These are phyloP conservation scores for Geococcyx californianus DNA, from an alignment of 2,113 vertebrate species.

Conservation along the genomic window DNA sequence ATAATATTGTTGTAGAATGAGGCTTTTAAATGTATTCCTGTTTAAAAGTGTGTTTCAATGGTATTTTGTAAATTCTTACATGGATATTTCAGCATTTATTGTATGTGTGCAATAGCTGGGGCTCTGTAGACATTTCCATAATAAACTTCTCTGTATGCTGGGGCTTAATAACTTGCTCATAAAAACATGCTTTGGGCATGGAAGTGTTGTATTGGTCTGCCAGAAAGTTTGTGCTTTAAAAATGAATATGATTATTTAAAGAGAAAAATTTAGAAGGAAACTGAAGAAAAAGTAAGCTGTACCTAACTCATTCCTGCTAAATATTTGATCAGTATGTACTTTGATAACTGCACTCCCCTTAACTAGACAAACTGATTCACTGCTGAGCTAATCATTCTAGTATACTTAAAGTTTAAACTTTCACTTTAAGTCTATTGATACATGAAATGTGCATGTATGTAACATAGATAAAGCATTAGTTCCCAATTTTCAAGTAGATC, in stretches of 20 bases:
- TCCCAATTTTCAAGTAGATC: background rate
- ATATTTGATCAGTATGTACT: background rate
- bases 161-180: background rate
- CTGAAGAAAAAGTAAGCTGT: background rate
- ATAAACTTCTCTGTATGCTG: background rate
- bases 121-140: slow-evolving; percentile 7
- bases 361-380: background rate
- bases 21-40: background rate
- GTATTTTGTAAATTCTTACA: background rate
- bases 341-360: background rate
- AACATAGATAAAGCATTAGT: background rate
- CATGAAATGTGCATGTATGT: background rate
- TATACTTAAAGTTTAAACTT: background rate
- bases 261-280: background rate
- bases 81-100: background rate
- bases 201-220: background rate
- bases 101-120: background rate
- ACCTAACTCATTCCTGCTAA: background rate
- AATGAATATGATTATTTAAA: background rate
- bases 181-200: background rate
- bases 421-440: background rate
- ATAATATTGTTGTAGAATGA: background rate
- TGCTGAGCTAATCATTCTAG: background rate
- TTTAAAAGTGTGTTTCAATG: background rate
- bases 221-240: background rate